Conservation (phyloP, 2,888 invertebrate genomes). For the Nesidiocoris tenuis region DNA sequence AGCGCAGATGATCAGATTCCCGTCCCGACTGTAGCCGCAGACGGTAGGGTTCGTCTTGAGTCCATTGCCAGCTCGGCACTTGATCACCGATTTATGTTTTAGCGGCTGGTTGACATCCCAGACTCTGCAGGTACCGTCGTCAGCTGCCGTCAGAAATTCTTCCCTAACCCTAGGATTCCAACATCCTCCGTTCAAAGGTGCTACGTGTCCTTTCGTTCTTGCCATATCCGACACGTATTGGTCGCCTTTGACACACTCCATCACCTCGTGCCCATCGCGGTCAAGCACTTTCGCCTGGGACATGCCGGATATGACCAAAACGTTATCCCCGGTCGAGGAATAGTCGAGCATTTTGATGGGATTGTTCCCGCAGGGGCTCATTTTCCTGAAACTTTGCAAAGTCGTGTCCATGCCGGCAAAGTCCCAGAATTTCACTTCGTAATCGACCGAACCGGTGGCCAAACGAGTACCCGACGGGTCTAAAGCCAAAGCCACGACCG, state of each 20-base stretch:
- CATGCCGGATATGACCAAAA: slow-evolving; percentile 88
- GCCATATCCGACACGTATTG: slow-evolving; percentile 95
- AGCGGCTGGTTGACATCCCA: slow-evolving; percentile 80
- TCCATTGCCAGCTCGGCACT: slow-evolving; percentile 82
- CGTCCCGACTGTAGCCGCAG: slow-evolving; percentile 81
- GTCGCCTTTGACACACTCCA: slow-evolving; percentile 92
- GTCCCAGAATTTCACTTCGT: slow-evolving; percentile 96
- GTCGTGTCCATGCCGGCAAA: slow-evolving; percentile 97
- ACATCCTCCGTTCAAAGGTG: slow-evolving; percentile 82
- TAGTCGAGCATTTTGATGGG: slow-evolving; percentile 88
- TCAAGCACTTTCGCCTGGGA: slow-evolving; percentile 92
- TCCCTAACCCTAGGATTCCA: slow-evolving; percentile 91
- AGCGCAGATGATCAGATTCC: slow-evolving; percentile 83
- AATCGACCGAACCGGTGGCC: slow-evolving; percentile 91
- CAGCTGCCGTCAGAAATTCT: slow-evolving; percentile 91
- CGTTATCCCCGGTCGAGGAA: slow-evolving; percentile 89
- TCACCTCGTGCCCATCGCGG: slow-evolving; percentile 88
- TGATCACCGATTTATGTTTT: slow-evolving; percentile 79
- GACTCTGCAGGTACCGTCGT: slow-evolving; percentile 88
- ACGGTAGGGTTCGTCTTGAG: slow-evolving; percentile 81
- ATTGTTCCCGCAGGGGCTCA: slow-evolving; percentile 95
- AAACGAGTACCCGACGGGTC: slow-evolving; percentile 93
- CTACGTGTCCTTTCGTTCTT: slow-evolving; percentile 90
- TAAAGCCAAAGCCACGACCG: slow-evolving; percentile 83
- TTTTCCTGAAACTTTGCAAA: slow-evolving; percentile 83